Evolutionary conservation across 2,113 vertebrate species (phyloP), one percentile per base, ranked within the genome.

Genomic region (Chroicocephalus ridibundus): DNA sequence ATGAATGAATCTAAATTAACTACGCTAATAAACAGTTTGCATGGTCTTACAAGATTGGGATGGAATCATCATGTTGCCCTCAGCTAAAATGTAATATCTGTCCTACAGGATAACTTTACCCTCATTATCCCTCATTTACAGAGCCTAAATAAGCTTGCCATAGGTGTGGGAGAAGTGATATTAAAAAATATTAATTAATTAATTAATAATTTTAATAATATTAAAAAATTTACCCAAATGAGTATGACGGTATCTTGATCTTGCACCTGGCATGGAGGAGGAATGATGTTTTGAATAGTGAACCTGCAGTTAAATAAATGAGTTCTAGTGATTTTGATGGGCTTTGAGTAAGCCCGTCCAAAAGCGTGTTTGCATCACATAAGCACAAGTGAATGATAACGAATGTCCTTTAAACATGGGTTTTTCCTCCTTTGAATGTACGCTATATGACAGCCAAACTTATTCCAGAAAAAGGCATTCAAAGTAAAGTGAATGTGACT

Each of bases 1-100:
- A 94, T 0, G 17, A 95, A 92, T 42, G 2, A 93, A 82, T 85
- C 15, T 90, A 95, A 94, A 93, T 93, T 93, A 93, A 93, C 77
- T 64, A 22, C 36, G 16, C 11, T 92, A 92, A 81, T 88, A 90
- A 95, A 90, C 7, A 94, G 12, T 36, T 88, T 57, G 24, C 16
- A 46, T 9, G 4, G 65, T 60, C 15, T 61, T 79, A 82, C n/a
- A 44, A 47, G 60, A 51, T 1, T 70, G 31, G 8, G 11, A 44
- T 44, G 14, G 38, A 92, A 88, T 26, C 32, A 62, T 32, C 29
- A 42, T 13, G 22, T 52, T 60, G 13, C 8, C 26, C 52, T 86
- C 47, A 68, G n/a, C 16, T 81, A 36, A 93, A 84, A 86, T 44
- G 20, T 32, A 74, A 1, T 71, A 75, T 27, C 68, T 64, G 1